Evolutionary conservation across 1,140 invertebrate genomes (phyloP), one percentile per base, ranked within the genome.

Genomic region (Bombus soroeensis): DNA sequence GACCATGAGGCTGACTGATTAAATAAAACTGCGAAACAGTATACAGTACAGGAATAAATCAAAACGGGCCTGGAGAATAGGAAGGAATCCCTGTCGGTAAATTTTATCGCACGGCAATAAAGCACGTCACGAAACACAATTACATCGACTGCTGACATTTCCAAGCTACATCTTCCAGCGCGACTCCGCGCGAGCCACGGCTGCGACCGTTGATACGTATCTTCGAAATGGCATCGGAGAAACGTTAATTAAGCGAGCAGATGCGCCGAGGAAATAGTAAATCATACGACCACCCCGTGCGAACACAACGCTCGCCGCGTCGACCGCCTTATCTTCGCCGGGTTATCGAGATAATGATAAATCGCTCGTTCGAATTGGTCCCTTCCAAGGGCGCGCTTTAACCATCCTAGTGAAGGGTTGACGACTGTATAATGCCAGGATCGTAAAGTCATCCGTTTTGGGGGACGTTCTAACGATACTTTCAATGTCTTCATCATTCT

Each of bases 281-380:
- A 95, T 94, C 92, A 93, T 83, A 87, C 78, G 81, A 81, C 89
- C 89, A 88, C 76, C 84, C 75, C 39, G 74, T 41, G 75, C 90
- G 83, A 91, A 90, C 72, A 53, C 80, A 87, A 80, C 88, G 83
- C 90, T 92, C 81, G 87, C 87, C 86, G 89, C 81, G 89, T 92
- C 89, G 86, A 88, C 71, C 89, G 68, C 76, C 91, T 92, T 94
- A 94, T 95, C 93, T 90, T 91, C 71, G 78, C 47, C 64, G 73
- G 90, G 90, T 93, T 95, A 95, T 95, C 94, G 89, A 87, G 71
- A 85, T 88, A 87, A 91, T 92, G 92, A 94, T 95, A 94, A 95
- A 95, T 95, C 93, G 94, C 84, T 88, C 87, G 89, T 88, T 92
- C 88, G 81, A 88, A 89, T 78, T 74, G 64, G 75, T 74, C 91